Evolutionary conservation across 1,140 invertebrate species (phyloP).

Genomic region (Bombus balteatus): DNA sequence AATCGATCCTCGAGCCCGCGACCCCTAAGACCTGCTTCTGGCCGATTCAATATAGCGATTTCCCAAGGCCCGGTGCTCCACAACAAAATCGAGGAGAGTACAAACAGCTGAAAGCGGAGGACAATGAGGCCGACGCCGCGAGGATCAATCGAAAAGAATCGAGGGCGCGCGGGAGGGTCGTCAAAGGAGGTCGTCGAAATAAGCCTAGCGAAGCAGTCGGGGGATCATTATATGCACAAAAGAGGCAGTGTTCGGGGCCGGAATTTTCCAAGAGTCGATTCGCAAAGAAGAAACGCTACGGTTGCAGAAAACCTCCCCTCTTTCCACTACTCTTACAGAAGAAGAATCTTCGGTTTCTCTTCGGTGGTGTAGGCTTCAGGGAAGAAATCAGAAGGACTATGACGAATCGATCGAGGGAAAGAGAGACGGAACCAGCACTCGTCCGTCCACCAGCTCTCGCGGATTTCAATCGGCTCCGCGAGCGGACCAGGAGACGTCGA

Average conservation of each 20-base stretch:
- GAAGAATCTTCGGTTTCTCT: background rate
- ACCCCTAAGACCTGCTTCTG: background rate
- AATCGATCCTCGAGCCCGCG: background rate
- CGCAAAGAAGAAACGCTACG: slow-evolving; percentile 57
- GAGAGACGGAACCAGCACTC: slow-evolving; percentile 16
- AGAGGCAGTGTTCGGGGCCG: slow-evolving; percentile 17
- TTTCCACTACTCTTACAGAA: background rate
- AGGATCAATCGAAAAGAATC: slow-evolving; percentile 35
- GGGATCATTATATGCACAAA: slow-evolving; percentile 51
- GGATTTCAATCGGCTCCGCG: slow-evolving; percentile 62
- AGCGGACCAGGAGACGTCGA: slow-evolving; percentile 59
- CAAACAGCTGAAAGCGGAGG: slow-evolving; percentile 32
- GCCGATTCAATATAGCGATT: slow-evolving; percentile 12
- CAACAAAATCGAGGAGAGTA: slow-evolving; percentile 25
- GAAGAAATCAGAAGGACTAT: slow-evolving; percentile 25
- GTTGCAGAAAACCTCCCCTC: slow-evolving; percentile 62
- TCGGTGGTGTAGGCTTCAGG: slow-evolving; percentile 3
- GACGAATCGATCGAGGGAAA: slow-evolving; percentile 19
- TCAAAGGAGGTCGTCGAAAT: slow-evolving; percentile 52
- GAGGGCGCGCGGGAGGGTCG: slow-evolving; percentile 4
- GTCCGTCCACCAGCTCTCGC: slow-evolving; percentile 52
- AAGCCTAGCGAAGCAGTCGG: slow-evolving; percentile 36
- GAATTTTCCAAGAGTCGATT: slow-evolving; percentile 55
- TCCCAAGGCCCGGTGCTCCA: background rate
- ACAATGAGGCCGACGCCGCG: slow-evolving; percentile 18